Percentiles rank a stretch among this genome's conserved stretches.
phyloP scores from a whole-genome alignment of 2,113 vertebrate species.

The Eira barbara region DNA sequence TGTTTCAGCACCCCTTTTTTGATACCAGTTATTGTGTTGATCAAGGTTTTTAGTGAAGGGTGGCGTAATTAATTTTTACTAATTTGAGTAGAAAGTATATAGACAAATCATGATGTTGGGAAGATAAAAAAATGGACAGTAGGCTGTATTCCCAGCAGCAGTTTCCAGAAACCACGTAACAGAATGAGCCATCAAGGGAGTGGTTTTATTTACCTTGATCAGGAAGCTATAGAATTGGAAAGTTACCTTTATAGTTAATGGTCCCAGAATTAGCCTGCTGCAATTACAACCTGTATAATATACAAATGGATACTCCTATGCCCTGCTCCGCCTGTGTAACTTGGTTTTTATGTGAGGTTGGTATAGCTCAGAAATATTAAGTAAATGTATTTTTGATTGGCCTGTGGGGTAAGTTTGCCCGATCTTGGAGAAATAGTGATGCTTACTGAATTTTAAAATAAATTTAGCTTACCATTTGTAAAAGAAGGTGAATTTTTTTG shows the following conservation, averaged over 20 bases:
- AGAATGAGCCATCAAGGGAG: background rate
- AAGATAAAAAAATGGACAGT: background rate
- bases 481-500: background rate
- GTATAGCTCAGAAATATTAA: background rate
- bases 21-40: background rate
- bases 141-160: background rate
- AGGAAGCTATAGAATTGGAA: background rate
- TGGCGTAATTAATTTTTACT: slow-evolving; percentile 8
- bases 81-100: background rate
- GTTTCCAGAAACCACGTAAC: background rate
- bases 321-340: background rate
- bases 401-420: background rate
- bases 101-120: background rate
- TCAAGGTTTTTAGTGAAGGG: background rate
- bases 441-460: background rate
- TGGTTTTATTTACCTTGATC: background rate
- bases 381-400: background rate
- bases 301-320: background rate
- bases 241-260: background rate
- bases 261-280: background rate
- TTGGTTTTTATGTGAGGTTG: background rate
- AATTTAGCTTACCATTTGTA: background rate
- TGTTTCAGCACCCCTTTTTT: background rate
- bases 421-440: background rate
- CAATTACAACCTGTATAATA: background rate